Conservation (phyloP, 2,113 vertebrate genomes). For the Tupaia tana region DNA sequence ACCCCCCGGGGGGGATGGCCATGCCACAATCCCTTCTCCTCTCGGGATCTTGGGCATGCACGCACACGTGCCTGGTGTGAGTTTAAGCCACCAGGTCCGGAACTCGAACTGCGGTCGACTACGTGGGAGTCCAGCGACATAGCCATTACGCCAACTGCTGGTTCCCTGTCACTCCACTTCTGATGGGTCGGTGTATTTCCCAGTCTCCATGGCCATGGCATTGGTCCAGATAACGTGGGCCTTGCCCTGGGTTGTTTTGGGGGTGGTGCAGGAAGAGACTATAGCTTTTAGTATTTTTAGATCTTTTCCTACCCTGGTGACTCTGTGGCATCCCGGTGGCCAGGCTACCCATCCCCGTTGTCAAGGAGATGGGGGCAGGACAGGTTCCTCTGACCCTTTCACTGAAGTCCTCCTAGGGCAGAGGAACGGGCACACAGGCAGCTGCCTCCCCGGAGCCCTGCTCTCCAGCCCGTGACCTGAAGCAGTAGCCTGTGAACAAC, state of each 20-base stretch:
- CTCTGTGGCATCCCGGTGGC: background rate
- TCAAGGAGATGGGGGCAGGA: background rate
- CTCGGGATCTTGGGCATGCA: no score
- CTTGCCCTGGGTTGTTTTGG: background rate
- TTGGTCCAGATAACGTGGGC: background rate
- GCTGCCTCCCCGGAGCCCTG: background rate
- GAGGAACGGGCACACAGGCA: background rate
- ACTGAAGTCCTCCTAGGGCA: background rate
- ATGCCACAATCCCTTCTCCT: no score
- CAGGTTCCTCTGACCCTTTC: background rate
- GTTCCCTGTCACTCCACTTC: background rate
- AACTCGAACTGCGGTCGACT: no score
- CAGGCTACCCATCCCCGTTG: background rate
- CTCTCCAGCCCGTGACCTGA: background rate
- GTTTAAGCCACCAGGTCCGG: no score
- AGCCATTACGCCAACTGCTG: no score
- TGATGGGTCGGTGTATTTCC: background rate
- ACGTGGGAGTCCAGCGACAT: no score
- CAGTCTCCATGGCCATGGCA: background rate
- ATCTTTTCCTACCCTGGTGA: background rate
- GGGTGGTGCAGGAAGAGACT: background rate
- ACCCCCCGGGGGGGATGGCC: no score
- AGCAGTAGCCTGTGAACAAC: background rate
- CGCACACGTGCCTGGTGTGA: no score
- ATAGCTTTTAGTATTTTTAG: background rate